Evolutionary conservation across 2,797 vertebrate genomes (phyloP), one percentile per base, ranked within the genome.

Genomic region (Heteromormyrus szaboi): DNA sequence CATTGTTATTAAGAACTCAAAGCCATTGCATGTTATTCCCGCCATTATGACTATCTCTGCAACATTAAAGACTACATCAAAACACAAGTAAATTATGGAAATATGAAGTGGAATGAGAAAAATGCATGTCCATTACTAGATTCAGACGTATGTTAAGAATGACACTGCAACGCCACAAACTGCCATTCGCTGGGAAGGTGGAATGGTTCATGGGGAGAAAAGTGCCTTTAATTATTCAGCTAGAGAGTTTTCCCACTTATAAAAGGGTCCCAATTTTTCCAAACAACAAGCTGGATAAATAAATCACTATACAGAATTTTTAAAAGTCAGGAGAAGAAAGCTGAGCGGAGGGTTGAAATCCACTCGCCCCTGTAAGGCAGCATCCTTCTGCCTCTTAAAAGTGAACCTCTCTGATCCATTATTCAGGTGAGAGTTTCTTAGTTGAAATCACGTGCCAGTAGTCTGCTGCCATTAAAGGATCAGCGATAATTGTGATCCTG

Each of bases 281-380:
- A 37, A 79, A 88, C 25, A 88, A 79, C 68, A 62, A 62, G 76
- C 53, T 22, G 25, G 46, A 68, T 89, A 89, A 89, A 89, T 86
- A 86, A 89, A 89, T 76, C 62, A 89, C 59, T 68, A 89, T 29
- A 89, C 56, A 6, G 88, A 89, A 89, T 89, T 68, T 85, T 65
- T 50, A 48, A 86, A 46, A 41, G 56, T 5, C 12, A 7, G 7
- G 53, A 68, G 44, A 65, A 72, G 1, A 62, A 48, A 85, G 56
- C 44, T 76, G 81, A 50, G 37, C 4, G 7, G 29, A 33, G 14
- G 46, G 59, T 14, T 62, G 76, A 85, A 44, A 25, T 62, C 81
- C n/a, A 25, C 29, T 84, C 7, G 3, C 76, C 59, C 14, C 46
- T 79, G 9, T 33, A 79, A 88, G 87, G 68, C 68, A 54, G 62